Evolutionary conservation across 2,797 vertebrate species (phyloP).

Genomic region (Enteromius viviparus): DNA sequence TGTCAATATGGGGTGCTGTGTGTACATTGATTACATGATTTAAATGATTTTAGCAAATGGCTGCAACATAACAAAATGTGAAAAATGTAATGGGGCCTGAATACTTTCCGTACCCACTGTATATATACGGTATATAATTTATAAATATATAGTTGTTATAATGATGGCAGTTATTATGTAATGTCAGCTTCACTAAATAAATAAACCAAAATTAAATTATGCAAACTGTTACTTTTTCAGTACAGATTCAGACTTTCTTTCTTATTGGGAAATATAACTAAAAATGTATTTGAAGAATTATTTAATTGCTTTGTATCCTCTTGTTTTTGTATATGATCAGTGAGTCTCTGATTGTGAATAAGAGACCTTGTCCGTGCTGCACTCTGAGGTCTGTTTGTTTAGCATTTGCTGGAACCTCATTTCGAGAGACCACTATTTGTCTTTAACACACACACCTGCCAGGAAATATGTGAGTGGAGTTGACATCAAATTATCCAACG

Average conservation of each 20-base stretch:
- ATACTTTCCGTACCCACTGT: no score
- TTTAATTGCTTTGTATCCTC: background rate
- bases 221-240: background rate
- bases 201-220: background rate
- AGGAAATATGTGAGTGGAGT: conserved; percentile 26
- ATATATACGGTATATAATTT: no score
- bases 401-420: conserved; percentile 48
- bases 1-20: no score
- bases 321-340: background rate
- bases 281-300: background rate
- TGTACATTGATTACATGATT: no score
- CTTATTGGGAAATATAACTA: background rate
- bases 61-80: no score
- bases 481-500: conserved; percentile 42
- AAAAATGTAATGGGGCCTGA: no score
- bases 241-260: background rate
- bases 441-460: conserved; percentile 61
- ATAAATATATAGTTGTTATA: no score
- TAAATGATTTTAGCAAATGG: no score
- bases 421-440: conserved; percentile 54
- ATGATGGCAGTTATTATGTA: background rate
- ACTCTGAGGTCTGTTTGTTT: conserved; percentile 48
- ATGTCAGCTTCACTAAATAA: background rate
- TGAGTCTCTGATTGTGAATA: background rate
- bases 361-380: background rate